Evolutionary conservation across 2,888 invertebrate genomes (phyloP).

Genomic region (Unio delphinus): DNA sequence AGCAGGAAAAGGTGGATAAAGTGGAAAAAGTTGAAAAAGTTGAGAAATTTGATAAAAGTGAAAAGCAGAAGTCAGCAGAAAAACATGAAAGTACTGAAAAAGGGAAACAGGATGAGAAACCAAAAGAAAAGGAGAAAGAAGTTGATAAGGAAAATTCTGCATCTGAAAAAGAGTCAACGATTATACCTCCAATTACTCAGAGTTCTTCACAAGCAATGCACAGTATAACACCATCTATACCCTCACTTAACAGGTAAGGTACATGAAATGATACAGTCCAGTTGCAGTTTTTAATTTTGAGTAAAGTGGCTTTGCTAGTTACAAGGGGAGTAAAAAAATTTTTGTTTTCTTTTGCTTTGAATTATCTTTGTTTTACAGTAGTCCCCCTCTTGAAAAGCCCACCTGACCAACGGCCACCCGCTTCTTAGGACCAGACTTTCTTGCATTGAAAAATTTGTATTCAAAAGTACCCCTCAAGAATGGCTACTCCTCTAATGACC

Average conservation of each 20-base stretch:
- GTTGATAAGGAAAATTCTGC: conserved; percentile 24
- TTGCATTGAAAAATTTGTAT: too few species aligned
- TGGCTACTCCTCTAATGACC: too few species aligned
- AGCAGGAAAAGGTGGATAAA: conserved; percentile 24
- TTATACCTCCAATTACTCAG: conserved; percentile 33
- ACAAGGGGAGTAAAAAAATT: too few species aligned
- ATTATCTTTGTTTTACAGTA: too few species aligned
- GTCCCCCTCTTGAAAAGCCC: too few species aligned
- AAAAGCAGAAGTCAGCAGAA: conserved; percentile 11
- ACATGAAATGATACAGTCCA: too few species aligned
- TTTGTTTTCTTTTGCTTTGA: too few species aligned
- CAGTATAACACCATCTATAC: conserved; percentile 48
- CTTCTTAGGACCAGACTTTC: too few species aligned
- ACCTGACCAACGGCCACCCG: too few species aligned
- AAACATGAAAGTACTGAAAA: conserved; percentile 26
- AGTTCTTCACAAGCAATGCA: conserved; percentile 25
- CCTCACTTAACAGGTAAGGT: conserved; percentile 51
- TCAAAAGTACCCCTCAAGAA: too few species aligned
- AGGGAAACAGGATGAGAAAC: conserved; percentile 21
- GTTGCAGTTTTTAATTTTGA: too few species aligned
- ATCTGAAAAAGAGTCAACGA: conserved; percentile 32
- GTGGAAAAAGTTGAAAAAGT: conserved; percentile 15
- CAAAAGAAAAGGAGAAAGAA: conserved; percentile 28
- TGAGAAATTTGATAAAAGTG: conserved; percentile 24
- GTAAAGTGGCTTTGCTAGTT: too few species aligned